Conservation (phyloP, 2,888 invertebrate genomes). For the Dichetophora obliterata region DNA sequence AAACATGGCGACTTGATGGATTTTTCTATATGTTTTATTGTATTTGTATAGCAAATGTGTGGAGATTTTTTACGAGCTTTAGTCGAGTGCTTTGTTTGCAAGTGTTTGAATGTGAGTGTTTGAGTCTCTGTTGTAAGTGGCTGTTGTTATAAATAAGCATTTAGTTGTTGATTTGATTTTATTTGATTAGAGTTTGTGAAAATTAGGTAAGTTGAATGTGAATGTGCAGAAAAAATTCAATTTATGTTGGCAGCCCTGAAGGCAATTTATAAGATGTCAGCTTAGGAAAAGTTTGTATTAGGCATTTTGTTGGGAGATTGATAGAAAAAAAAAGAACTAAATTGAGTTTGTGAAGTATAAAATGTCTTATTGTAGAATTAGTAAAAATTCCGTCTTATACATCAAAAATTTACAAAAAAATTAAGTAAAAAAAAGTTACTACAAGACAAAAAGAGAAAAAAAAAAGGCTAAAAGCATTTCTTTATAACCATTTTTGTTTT, state of each 20-base stretch:
- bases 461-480: no score
- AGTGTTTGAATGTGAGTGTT: not conserved
- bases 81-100: not conserved
- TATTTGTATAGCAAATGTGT: conserved; percentile 10
- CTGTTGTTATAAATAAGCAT: conserved; percentile 17
- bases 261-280: not conserved
- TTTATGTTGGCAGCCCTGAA: conserved; percentile 15
- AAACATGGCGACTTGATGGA: conserved; percentile 36
- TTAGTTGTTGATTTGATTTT: conserved; percentile 36
- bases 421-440: no score
- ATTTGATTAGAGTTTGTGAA: conserved; percentile 28
- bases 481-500: no score
- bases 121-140: not conserved
- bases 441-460: no score
- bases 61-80: conserved; percentile 27
- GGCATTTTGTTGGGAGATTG: not conserved
- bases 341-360: not conserved
- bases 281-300: not conserved
- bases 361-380: not conserved
- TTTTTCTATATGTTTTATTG: conserved; percentile 27
- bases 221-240: not conserved
- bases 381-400: not conserved
- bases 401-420: no score
- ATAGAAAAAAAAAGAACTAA: not conserved
- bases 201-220: conserved; percentile 16